A percentile compares a stretch with the other conserved stretches of the same genome.
Evolutionary conservation across 2,888 invertebrate genomes (phyloP).

Genomic region (Cremastinae sp.): DNA sequence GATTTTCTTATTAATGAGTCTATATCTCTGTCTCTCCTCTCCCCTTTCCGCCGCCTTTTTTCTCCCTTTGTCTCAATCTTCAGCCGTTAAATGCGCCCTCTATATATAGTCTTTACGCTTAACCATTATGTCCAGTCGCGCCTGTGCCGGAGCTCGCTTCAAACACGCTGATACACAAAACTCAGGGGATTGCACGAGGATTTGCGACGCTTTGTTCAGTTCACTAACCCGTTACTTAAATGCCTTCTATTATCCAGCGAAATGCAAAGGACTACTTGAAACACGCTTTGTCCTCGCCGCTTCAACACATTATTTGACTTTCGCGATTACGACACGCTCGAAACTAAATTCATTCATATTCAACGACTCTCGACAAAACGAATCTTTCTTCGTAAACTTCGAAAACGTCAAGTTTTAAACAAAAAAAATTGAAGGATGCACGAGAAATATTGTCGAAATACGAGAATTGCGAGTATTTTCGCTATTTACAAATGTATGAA

Average conservation of each 20-base stretch:
- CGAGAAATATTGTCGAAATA: no score
- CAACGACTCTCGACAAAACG: no score
- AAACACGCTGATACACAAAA: background rate
- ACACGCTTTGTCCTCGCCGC: background rate
- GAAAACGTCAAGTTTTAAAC: no score
- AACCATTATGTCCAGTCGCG: background rate
- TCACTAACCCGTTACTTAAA: background rate
- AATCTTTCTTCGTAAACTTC: no score
- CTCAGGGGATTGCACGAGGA: background rate
- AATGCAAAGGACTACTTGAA: background rate
- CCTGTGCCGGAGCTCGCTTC: background rate
- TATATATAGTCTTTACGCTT: background rate
- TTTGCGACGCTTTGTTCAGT: background rate
- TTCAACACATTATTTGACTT: background rate
- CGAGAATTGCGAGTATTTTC: no score
- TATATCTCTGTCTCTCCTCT: background rate
- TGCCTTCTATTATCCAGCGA: background rate
- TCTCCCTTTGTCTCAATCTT: background rate
- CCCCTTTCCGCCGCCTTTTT: background rate
- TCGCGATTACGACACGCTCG: background rate
- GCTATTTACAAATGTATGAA: no score
- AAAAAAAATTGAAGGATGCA: no score
- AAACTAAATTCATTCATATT: no score
- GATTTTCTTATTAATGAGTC: slow-evolving; percentile 1
- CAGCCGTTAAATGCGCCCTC: background rate